Evolutionary conservation across 2,113 vertebrate species (phyloP), one percentile per base, ranked within the genome.

Genomic region (Erpornis zantholeuca): DNA sequence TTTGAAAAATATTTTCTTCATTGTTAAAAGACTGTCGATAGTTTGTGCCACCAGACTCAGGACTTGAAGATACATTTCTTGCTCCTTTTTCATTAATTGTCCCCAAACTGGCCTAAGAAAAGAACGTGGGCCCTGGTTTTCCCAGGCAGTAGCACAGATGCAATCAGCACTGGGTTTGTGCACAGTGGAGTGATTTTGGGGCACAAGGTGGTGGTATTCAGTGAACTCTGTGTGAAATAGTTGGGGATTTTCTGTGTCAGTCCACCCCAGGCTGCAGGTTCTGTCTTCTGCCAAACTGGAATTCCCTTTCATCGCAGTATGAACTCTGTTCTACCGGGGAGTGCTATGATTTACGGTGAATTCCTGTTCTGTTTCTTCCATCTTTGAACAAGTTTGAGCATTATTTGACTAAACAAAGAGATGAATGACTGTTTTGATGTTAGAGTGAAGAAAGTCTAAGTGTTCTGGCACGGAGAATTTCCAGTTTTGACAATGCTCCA

Each of bases 381-480:
- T 88, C 56, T 83, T 68, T 72, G 79, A 91, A 90, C 76, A 95
- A 95, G 87, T 90, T 94, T 64, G 79, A 96, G 88, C 95, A 81
- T 94, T 94, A 94, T 96, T 93, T 93, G 47, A 71, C 80, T 64
- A 40, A 83, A 82, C 78, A 81, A 91, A 94, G 73, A 82, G 59
- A 83, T 81, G 85, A 93, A 95, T 86, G 69, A 65, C 61, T 93
- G 83, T 90, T 94, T 82, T 83, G 92, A 96, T 88, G 72, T 57
- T 61, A 86, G 40, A 31, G n/a, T 94, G 84, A 95, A 86, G 64
- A 54, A 91, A 76, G 72, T 86, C 82, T 79, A 66, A 88, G 76
- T 86, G 76, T 76, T 94, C 64, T 65, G 80, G 82, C 71, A 88
- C 14, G 20, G 82, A 95, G 80, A 59, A 69, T 68, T 94, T 83